Conservation (phyloP, 2,888 invertebrate species). For the Andrena dorsata region DNA sequence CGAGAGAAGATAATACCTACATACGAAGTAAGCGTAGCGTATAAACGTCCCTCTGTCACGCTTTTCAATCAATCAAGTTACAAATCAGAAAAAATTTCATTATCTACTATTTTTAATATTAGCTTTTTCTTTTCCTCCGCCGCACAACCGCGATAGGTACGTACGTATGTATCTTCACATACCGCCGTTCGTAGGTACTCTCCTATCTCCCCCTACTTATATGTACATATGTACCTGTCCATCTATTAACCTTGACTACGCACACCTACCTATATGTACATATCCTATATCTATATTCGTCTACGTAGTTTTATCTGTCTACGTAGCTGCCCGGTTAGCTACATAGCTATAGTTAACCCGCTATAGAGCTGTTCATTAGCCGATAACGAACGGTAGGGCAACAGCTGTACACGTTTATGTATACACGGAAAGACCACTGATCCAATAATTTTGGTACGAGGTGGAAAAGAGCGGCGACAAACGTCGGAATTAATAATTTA, state of each 20-base stretch:
- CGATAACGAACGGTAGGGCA: constrained; percentile 36
- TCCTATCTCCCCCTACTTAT: constrained; percentile 23
- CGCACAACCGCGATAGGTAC: too few relatives aligned
- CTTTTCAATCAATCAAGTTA: not conserved
- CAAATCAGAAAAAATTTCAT: not conserved
- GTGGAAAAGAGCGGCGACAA: constrained; percentile 12
- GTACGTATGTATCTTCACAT: not conserved
- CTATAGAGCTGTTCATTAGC: constrained; percentile 6
- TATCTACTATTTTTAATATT: not conserved
- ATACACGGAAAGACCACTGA: constrained; percentile 15
- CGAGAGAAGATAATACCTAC: not conserved
- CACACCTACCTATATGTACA: constrained; percentile 33
- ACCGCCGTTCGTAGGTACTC: constrained; percentile 17
- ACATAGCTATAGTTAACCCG: constrained; percentile 12
- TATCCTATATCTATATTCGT: constrained; percentile 28
- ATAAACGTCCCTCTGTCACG: constrained; percentile 6
- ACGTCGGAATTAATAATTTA: not conserved
- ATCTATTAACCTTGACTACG: constrained; percentile 31
- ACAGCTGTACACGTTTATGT: not conserved
- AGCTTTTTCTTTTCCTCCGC: too few relatives aligned
- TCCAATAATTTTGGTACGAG: constrained; percentile 2
- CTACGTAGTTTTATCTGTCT: constrained; percentile 43
- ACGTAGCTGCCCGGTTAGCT: constrained; percentile 1
- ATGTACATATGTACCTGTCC: constrained; percentile 30
- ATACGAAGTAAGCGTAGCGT: constrained; percentile 24